Conservation (phyloP, 1,140 invertebrate species). For the Drosophila trapezifrons region DNA sequence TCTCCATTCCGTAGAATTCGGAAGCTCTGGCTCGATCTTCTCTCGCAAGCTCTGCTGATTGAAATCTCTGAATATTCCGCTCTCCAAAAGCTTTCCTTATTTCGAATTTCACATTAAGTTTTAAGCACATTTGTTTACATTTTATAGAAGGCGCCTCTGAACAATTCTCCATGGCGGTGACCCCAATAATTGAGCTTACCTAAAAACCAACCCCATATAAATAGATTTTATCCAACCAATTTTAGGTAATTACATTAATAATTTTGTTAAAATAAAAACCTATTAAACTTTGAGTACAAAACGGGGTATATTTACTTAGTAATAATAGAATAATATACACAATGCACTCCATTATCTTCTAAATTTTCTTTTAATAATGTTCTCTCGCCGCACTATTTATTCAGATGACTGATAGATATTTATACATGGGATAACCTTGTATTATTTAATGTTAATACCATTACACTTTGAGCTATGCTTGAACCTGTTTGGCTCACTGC, state of each 20-base stretch:
- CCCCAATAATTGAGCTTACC: background rate
- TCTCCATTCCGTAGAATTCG: background rate
- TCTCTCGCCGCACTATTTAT: background rate
- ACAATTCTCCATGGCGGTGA: background rate
- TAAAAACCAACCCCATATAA: background rate
- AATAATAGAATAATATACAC: background rate
- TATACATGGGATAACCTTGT: background rate
- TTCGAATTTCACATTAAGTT: no score
- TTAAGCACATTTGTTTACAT: constrained; percentile 11
- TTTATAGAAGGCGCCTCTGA: no score
- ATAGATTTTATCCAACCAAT: background rate
- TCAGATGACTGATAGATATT: background rate
- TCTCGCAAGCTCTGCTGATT: constrained; percentile 6
- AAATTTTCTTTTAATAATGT: background rate
- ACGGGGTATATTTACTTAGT: background rate
- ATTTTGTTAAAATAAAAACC: background rate
- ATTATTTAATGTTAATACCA: constrained; percentile 15
- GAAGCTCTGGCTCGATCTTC: constrained; percentile 7
- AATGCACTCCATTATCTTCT: background rate
- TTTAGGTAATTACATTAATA: background rate
- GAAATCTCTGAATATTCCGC: background rate
- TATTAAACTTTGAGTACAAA: background rate
- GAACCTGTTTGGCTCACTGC: constrained; percentile 1
- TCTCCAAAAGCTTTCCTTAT: constrained; percentile 6
- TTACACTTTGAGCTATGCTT: background rate